These are phyloP conservation scores for Equus quagga DNA, from an alignment of 2,113 vertebrate genomes.

Conservation along the genomic window DNA sequence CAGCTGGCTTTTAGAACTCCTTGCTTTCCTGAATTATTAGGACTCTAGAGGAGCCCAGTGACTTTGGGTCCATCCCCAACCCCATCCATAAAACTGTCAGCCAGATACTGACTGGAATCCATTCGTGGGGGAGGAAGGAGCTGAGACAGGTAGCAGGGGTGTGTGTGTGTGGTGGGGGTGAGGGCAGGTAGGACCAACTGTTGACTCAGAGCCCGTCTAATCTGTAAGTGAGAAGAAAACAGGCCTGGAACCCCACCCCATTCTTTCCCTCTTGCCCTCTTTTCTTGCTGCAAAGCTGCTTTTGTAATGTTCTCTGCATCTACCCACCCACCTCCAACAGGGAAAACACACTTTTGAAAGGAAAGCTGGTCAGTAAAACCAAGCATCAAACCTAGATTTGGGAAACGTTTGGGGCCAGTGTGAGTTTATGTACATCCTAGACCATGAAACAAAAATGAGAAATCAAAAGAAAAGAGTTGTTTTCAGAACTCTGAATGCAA, in stretches of 20 bases:
- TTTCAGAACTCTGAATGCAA: neutral
- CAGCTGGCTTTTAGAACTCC: neutral
- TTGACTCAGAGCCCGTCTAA: neutral
- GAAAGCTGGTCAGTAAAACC: neutral
- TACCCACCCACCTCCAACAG: neutral
- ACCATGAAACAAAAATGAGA: neutral
- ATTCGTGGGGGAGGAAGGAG: neutral
- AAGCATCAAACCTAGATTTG: neutral
- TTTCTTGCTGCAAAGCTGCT: neutral
- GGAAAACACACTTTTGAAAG: neutral
- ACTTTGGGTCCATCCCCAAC: neutral
- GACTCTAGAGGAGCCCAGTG: neutral
- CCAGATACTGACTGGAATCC: neutral
- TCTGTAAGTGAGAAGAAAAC: neutral
- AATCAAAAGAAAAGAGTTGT: neutral
- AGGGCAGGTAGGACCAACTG: neutral
- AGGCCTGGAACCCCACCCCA: neutral
- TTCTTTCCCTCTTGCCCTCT: neutral
- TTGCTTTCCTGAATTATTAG: neutral
- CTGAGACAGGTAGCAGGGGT: neutral
- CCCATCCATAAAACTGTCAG: constrained; percentile 1
- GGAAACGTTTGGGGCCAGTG: neutral
- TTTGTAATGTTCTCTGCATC: neutral
- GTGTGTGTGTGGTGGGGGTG: neutral
- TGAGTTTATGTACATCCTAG: neutral